Conservation (phyloP, 2,888 invertebrate species). For the Pterostichus niger region DNA sequence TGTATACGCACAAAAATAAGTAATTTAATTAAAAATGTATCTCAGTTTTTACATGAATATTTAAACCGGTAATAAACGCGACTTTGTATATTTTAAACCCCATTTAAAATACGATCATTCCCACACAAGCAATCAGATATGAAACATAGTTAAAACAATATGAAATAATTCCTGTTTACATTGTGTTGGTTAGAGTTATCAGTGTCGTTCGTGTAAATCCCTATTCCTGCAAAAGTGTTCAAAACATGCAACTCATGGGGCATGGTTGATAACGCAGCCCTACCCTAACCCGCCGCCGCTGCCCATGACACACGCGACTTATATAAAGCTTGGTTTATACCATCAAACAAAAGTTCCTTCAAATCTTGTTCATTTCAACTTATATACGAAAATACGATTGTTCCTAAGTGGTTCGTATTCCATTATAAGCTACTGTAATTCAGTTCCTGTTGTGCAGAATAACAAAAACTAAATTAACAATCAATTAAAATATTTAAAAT, state of each 20-base stretch:
- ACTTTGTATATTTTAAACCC: background rate
- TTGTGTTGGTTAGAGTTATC: slow-evolving; percentile 1
- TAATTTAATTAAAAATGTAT: slow-evolving; percentile 29
- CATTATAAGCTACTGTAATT: too few relatives aligned
- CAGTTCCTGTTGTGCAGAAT: too few relatives aligned
- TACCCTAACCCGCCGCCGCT: slow-evolving; percentile 11
- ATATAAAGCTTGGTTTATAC: background rate
- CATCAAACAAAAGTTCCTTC: too few relatives aligned
- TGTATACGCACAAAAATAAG: background rate
- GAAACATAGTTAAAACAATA: slow-evolving; percentile 6
- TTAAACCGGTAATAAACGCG: background rate
- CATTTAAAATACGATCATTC: background rate
- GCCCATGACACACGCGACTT: background rate
- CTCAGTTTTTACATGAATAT: background rate
- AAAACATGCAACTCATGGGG: slow-evolving; percentile 32
- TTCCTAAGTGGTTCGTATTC: too few relatives aligned
- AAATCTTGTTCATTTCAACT: too few relatives aligned
- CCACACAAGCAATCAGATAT: background rate
- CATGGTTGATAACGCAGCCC: slow-evolving; percentile 9
- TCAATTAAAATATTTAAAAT: too few relatives aligned
- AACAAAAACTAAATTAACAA: too few relatives aligned
- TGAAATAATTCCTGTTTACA: slow-evolving; percentile 19
- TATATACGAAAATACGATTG: too few relatives aligned
- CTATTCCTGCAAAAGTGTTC: background rate
- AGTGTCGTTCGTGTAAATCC: background rate